Evolutionary conservation across 2,113 vertebrate genomes (phyloP).

Genomic region (Merops nubicus): DNA sequence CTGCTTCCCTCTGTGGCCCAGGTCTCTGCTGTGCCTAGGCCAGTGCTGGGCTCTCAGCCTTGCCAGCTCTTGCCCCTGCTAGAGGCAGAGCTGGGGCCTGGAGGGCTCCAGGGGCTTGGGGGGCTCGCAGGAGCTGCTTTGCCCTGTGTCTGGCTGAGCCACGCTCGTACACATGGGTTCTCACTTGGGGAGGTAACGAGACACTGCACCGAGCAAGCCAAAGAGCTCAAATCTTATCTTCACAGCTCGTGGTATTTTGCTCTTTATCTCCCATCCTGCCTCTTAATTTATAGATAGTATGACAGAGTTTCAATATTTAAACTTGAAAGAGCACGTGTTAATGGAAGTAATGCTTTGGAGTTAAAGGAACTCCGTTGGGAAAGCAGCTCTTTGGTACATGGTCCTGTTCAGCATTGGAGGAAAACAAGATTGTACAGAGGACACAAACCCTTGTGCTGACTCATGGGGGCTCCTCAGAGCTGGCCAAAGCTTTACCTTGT

Average conservation of each 20-base stretch:
- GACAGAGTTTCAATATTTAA: not conserved
- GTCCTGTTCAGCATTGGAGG: not conserved
- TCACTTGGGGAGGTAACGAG: not conserved
- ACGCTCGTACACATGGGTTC: accelerated
- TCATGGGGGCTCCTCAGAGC: not conserved
- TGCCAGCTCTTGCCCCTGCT: not conserved
- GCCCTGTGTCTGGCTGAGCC: not conserved
- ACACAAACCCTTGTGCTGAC: not conserved
- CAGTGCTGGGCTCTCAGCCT: not conserved
- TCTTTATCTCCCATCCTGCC: not conserved
- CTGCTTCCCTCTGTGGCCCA: not conserved
- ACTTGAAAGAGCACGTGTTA: not conserved
- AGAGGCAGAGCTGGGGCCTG: not conserved
- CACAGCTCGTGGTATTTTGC: not conserved
- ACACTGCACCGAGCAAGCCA: not conserved
- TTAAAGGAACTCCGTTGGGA: accelerated
- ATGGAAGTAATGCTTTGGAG: not conserved
- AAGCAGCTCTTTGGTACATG: not conserved
- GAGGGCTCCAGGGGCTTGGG: not conserved
- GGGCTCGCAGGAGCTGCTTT: not conserved
- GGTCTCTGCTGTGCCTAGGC: accelerated
- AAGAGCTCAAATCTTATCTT: not conserved
- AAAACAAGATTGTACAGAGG: not conserved
- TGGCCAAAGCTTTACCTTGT: not conserved
- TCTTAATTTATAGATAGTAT: accelerated